Evolutionary conservation across 2,888 invertebrate genomes (phyloP).

Genomic region (Frankliniella intonsa): DNA sequence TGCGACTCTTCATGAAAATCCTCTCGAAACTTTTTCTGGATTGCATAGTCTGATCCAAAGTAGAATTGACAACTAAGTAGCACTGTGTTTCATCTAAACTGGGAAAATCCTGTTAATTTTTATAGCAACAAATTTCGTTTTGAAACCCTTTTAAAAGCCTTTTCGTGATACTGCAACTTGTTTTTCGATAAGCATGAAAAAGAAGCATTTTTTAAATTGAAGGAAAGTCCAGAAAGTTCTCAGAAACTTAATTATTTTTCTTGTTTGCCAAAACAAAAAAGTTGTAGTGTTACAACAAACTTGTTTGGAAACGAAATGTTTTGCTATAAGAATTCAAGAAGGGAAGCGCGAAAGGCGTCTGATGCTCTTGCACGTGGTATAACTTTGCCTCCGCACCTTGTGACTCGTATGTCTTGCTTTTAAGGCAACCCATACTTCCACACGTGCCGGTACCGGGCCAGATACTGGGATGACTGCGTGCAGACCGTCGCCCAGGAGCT

Average conservation of each 20-base stretch:
- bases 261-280: too few species aligned
- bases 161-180: too few species aligned
- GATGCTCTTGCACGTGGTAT: too few species aligned
- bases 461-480: constrained; percentile 3
- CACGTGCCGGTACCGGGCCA: background rate
- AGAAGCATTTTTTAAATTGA: too few species aligned
- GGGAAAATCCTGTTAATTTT: too few species aligned
- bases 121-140: too few species aligned
- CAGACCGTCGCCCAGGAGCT: background rate
- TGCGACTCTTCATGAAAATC: background rate
- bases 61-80: background rate
- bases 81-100: background rate
- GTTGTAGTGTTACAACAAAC: too few species aligned
- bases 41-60: background rate
- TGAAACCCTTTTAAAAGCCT: too few species aligned
- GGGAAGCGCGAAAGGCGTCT: background rate
- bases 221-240: too few species aligned
- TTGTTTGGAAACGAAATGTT: background rate
- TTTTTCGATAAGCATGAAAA: too few species aligned
- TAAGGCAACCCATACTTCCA: background rate
- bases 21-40: background rate
- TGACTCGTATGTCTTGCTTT: background rate
- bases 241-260: too few species aligned
- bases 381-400: background rate
- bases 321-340: background rate